Evolutionary conservation across 1,140 invertebrate genomes (phyloP).

Genomic region (Heliconius congener): DNA sequence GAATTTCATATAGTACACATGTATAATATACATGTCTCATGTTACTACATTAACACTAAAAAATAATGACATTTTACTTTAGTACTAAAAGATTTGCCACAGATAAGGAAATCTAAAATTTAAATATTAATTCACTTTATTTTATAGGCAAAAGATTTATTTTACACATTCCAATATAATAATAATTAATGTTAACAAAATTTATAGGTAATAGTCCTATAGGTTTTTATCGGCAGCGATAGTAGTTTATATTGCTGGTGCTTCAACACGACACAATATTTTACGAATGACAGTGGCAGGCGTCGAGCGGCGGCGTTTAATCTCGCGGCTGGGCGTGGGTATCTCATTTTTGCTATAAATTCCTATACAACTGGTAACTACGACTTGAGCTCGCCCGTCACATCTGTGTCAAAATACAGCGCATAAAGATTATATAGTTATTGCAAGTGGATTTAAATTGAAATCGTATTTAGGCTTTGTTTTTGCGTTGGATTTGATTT

Average conservation of each 20-base stretch:
- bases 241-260: constrained; percentile 56
- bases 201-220: constrained; percentile 1
- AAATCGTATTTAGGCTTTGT: background rate
- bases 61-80: no score
- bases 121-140: background rate
- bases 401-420: constrained; percentile 38
- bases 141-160: background rate
- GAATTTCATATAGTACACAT: no score
- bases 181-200: background rate
- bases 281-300: constrained; percentile 58
- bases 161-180: background rate
- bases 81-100: no score
- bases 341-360: constrained; percentile 59
- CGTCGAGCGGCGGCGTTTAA: constrained; percentile 52
- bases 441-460: constrained; percentile 11
- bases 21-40: no score
- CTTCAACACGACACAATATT: constrained; percentile 59
- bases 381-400: constrained; percentile 31
- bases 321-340: constrained; percentile 56
- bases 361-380: constrained; percentile 22
- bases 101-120: no score
- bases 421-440: constrained; percentile 10
- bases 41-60: no score
- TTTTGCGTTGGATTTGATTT: background rate
- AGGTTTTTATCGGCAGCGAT: constrained; percentile 45